phyloP scores from a whole-genome alignment of 2,113 vertebrate genomes.

The Anguilla japonica region DNA sequence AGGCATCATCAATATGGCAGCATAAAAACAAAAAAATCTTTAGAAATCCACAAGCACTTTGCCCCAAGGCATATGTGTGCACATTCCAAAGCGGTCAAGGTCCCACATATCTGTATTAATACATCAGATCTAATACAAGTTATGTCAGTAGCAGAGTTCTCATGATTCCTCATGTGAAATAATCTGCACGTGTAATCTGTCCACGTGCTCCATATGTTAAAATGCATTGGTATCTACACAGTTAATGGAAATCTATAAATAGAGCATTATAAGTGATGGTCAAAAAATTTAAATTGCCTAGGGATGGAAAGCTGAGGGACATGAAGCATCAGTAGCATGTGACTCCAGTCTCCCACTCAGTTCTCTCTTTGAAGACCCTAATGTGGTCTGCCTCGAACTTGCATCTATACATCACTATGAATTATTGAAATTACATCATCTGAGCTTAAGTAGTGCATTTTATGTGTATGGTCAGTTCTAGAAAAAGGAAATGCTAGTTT shows the following conservation, averaged over 20 bases:
- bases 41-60: not conserved
- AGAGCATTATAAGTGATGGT: not conserved
- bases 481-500: not conserved
- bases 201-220: not conserved
- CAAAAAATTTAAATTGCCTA: not conserved
- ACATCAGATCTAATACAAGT: slow-evolving; percentile 5
- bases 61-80: not conserved
- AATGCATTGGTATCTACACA: not conserved
- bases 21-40: not conserved
- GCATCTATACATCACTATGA: not conserved
- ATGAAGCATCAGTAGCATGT: not conserved
- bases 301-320: not conserved
- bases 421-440: not conserved
- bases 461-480: not conserved
- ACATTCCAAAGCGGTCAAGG: slow-evolving; percentile 14
- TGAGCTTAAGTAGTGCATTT: not conserved
- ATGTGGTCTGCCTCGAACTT: not conserved
- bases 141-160: not conserved
- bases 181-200: not conserved
- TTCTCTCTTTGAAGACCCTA: not conserved
- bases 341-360: not conserved
- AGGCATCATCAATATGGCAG: slow-evolving; percentile 2
- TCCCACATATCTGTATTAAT: slow-evolving; percentile 17
- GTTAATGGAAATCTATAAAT: not conserved
- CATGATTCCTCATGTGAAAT: slow-evolving; percentile 2